Percentiles rank a stretch among this genome's conserved stretches.
Evolutionary conservation across 2,888 invertebrate species (phyloP).

Genomic region (Megalurothrips usitatus): DNA sequence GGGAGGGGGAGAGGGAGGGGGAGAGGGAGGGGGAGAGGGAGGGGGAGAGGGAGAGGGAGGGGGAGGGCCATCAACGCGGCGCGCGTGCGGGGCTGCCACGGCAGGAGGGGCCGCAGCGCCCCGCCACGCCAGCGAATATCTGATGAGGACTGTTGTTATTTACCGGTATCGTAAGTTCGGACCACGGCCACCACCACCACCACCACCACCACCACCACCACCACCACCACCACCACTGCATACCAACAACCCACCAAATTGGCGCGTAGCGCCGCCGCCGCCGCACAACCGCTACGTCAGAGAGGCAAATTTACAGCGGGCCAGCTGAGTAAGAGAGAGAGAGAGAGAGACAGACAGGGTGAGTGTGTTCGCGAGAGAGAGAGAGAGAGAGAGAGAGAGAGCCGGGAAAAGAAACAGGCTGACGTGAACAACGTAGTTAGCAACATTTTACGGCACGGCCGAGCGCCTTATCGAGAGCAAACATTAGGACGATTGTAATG

Average conservation of each 20-base stretch:
- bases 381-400: neutral
- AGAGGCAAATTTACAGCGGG: too few species aligned
- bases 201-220: too few species aligned
- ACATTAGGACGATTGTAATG: slow-evolving; percentile 17
- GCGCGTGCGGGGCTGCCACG: too few species aligned
- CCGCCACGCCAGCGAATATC: neutral
- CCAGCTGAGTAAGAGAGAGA: too few species aligned
- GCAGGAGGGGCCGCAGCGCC: too few species aligned
- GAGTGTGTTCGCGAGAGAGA: too few species aligned
- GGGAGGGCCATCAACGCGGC: too few species aligned
- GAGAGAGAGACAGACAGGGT: too few species aligned
- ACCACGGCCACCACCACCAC: neutral
- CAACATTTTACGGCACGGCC: slow-evolving; percentile 22
- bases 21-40: neutral
- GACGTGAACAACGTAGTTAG: slow-evolving; percentile 2
- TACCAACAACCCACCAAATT: too few species aligned
- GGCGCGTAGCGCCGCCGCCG: too few species aligned
- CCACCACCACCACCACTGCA: too few species aligned
- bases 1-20: neutral
- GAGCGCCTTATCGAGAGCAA: neutral
- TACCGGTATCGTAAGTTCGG: neutral
- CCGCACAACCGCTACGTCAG: too few species aligned
- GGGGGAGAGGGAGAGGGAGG: neutral
- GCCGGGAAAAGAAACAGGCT: neutral
- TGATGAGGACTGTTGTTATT: neutral